A percentile compares a stretch with the other conserved stretches of the same genome.
phyloP scores from a whole-genome alignment of 2,888 invertebrate genomes.

The Dynastes hyllus region DNA sequence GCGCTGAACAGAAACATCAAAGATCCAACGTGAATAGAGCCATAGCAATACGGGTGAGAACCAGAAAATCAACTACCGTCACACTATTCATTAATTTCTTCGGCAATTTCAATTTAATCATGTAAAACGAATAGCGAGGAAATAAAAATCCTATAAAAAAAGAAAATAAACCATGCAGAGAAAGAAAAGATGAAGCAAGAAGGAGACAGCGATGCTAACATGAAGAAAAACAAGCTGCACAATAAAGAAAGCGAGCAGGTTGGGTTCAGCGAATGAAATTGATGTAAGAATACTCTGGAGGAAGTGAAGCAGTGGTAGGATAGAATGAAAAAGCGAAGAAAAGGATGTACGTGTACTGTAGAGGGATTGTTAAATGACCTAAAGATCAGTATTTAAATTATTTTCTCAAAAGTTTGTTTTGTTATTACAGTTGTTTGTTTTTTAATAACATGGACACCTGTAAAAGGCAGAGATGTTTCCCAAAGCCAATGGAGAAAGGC shows the following conservation, averaged over 20 bases:
- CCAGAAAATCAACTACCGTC: constrained; percentile 30
- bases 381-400: too few species aligned
- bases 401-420: too few species aligned
- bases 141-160: neutral
- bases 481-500: too few species aligned
- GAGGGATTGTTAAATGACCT: neutral
- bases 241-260: constrained; percentile 10
- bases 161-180: neutral
- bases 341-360: neutral
- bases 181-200: neutral
- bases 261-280: neutral
- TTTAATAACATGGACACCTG: too few species aligned
- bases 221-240: neutral
- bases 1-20: neutral
- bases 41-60: neutral
- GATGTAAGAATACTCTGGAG: neutral
- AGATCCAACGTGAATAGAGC: neutral
- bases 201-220: neutral
- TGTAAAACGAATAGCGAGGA: constrained; percentile 8
- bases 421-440: too few species aligned
- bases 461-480: too few species aligned
- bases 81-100: constrained; percentile 30
- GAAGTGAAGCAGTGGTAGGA: neutral
- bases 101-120: constrained; percentile 36
- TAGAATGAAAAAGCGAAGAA: neutral